Evolutionary conservation across 2,113 vertebrate genomes (phyloP).

Genomic region (Sinocyclocheilus rhinocerous): DNA sequence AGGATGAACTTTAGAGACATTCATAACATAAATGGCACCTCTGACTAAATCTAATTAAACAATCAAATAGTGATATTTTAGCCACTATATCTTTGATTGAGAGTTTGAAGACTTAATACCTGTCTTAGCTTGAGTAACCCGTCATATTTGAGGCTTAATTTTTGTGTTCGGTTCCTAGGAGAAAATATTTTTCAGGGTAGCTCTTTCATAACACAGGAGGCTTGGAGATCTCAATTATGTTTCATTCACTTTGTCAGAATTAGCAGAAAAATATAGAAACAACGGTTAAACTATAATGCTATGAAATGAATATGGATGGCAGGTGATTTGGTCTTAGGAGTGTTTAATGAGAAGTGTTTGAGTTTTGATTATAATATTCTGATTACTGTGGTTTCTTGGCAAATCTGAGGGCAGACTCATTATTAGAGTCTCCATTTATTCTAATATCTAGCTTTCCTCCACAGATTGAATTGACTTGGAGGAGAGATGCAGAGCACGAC

Average conservation of each 20-base stretch:
- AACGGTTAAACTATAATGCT: too few relatives aligned
- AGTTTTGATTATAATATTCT: background rate
- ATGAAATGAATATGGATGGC: background rate
- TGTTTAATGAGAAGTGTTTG: too few relatives aligned
- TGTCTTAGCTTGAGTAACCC: background rate
- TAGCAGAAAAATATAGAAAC: background rate
- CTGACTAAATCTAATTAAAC: background rate
- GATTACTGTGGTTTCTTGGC: too few relatives aligned
- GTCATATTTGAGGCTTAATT: background rate
- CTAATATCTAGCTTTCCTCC: constrained; percentile 36
- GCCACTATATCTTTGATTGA: background rate
- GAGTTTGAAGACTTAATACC: too few relatives aligned
- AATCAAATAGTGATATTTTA: background rate
- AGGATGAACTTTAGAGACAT: too few relatives aligned
- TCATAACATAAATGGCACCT: too few relatives aligned
- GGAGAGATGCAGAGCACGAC: constrained; percentile 76
- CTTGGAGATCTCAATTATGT: background rate
- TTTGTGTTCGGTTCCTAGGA: too few relatives aligned
- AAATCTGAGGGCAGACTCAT: background rate
- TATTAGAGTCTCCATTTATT: background rate
- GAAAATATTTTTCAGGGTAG: too few relatives aligned
- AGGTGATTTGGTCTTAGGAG: background rate
- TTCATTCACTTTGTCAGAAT: background rate
- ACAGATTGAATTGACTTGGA: constrained; percentile 66
- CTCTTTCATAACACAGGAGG: too few relatives aligned